Percentiles rank a stretch among this genome's conserved stretches.
Evolutionary conservation across 2,888 invertebrate species (phyloP).

Genomic region (Vesta saturnalis): DNA sequence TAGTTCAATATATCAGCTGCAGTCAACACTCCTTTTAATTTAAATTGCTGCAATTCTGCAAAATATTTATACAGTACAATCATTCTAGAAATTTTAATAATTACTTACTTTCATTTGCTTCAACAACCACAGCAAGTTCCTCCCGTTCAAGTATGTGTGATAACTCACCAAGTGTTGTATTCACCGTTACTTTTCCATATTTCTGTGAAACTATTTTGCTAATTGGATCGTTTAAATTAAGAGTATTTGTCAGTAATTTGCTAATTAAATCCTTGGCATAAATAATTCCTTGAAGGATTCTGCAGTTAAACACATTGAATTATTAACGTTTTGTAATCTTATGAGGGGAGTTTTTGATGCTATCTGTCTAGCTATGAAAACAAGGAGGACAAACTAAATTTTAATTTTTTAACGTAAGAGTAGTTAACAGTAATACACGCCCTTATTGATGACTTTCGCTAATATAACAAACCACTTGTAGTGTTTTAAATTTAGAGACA

Average conservation of each 20-base stretch:
- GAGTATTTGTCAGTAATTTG: slow-evolving; percentile 71
- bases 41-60: not conserved
- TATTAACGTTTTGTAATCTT: no score
- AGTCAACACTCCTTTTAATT: not conserved
- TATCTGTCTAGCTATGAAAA: slow-evolving; percentile 45
- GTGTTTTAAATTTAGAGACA: no score
- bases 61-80: not conserved
- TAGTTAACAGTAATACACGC: no score
- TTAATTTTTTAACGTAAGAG: no score
- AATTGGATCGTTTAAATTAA: slow-evolving; percentile 70
- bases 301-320: slow-evolving; percentile 50
- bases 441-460: no score
- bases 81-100: not conserved
- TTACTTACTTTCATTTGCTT: slow-evolving; percentile 42
- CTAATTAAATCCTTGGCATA: slow-evolving; percentile 76
- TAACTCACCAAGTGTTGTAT: slow-evolving; percentile 75
- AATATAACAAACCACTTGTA: no score
- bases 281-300: slow-evolving; percentile 73
- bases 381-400: not conserved
- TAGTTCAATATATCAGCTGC: not conserved
- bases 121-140: slow-evolving; percentile 76
- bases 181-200: slow-evolving; percentile 74
- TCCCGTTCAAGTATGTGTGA: slow-evolving; percentile 85
- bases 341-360: no score
- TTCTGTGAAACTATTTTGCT: slow-evolving; percentile 75